A percentile compares a stretch with the other conserved stretches of the same genome.
These are phyloP conservation scores for Zaprionus ghesquierei DNA, from an alignment of 1,140 invertebrate genomes.

Conservation along the genomic window DNA sequence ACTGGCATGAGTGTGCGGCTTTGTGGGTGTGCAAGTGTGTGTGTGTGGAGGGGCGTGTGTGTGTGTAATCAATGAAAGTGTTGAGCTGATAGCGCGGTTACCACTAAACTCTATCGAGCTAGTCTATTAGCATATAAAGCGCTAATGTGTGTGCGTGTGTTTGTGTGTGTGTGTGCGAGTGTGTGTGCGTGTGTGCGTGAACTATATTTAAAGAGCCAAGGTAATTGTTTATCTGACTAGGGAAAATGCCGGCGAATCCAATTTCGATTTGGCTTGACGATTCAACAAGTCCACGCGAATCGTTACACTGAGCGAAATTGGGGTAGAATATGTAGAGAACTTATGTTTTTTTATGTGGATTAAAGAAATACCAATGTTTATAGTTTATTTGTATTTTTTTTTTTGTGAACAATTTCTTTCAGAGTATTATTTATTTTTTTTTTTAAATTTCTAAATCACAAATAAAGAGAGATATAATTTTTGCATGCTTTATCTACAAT, in stretches of 20 bases:
- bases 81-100: constrained; percentile 27
- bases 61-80: constrained; percentile 39
- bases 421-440: background rate
- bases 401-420: too few species aligned
- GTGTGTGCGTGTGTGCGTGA: background rate
- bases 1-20: constrained; percentile 6
- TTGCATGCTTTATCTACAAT: too few species aligned
- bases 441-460: background rate
- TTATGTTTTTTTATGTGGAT: too few species aligned
- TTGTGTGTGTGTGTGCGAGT: background rate
- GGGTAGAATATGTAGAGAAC: too few species aligned
- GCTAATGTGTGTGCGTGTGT: constrained; percentile 10
- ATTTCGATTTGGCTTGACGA: constrained; percentile 10
- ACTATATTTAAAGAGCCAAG: constrained; percentile 15
- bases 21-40: background rate
- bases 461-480: too few species aligned
- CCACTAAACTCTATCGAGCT: constrained; percentile 18
- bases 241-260: constrained; percentile 2
- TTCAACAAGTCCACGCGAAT: constrained; percentile 5
- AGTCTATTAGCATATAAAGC: constrained; percentile 40
- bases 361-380: too few species aligned
- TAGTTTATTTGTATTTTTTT: too few species aligned
- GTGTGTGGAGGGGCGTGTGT: constrained; percentile 8
- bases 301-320: constrained; percentile 1
- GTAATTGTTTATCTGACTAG: constrained; percentile 19